Base-by-base conservation (phyloP, 1,140 invertebrate genomes). In the Rhagoletis pomonella region DNA sequence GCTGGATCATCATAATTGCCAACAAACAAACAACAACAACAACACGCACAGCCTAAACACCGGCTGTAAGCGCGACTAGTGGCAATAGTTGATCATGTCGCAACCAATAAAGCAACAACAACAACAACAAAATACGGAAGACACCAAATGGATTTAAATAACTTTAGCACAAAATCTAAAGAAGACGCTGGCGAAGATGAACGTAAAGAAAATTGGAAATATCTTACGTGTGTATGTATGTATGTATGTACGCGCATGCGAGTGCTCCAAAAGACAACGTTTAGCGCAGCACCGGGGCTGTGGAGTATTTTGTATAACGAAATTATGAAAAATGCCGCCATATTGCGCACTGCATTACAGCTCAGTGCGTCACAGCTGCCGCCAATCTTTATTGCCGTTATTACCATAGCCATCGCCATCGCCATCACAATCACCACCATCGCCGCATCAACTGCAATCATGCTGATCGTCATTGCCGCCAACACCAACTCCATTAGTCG, bases 401-500 rank as follows among this genome's bases (percentile, higher is more conserved):
- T 73, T 4, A 14, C 67, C 67, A 73, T 73, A 12, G 42, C 67
- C 67, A 73, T 47, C 67, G 14, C 19, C 44, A 58, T 42, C 44
- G 19, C 7, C 4, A 59, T 4, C 3, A n/a, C 64, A n/a, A 9
- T 29, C 29, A 50, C 17, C 85, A 65, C 29, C 29, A 29, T 29
- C 29, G 17, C 85, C 19, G 9, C 60, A 29, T 39, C 19, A 62
- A 6, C n/a, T 5, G 85, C 81, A 59, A 3, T 17, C 7, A 59
- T 42, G 44, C 58, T 39, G n/a, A 29, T 10, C 81, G n/a, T 62
- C 55, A 62, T 44, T 39, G 84, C 59, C 58, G 59, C 84, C 29
- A 85, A 86, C 86, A 86, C 42, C 86, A 86, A 86, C 59, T 86
- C 62, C 55, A 86, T 73, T 86, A 55, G 42, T 55, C 47, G 62